A percentile compares a stretch with the other conserved stretches of the same genome.
phyloP scores from a whole-genome alignment of 2,888 invertebrate genomes.

The Prenolepis imparis region DNA sequence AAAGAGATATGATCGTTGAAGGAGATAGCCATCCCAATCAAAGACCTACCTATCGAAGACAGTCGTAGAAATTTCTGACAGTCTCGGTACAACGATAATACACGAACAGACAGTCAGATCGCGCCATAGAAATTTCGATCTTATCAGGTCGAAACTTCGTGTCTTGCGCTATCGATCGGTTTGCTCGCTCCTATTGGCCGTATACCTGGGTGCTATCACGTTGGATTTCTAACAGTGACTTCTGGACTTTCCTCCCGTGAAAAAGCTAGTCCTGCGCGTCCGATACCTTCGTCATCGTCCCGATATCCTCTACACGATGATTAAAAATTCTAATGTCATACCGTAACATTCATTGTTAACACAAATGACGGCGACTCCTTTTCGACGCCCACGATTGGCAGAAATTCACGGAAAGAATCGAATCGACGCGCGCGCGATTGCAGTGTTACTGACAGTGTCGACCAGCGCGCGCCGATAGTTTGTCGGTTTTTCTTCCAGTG shows the following conservation, averaged over 20 bases:
- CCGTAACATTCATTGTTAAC: neutral
- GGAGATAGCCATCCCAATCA: slow-evolving; percentile 12
- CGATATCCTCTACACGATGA: slow-evolving; percentile 33
- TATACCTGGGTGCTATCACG: slow-evolving; percentile 27
- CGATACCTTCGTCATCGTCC: neutral
- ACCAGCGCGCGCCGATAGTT: slow-evolving; percentile 22
- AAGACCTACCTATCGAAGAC: slow-evolving; percentile 18
- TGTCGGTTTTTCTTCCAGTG: neutral
- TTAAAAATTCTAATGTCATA: neutral
- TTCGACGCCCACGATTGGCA: neutral
- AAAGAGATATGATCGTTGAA: slow-evolving; percentile 13
- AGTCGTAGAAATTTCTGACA: neutral
- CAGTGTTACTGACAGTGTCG: slow-evolving; percentile 51
- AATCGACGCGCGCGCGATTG: slow-evolving; percentile 31
- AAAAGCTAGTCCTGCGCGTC: slow-evolving; percentile 28
- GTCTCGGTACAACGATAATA: slow-evolving; percentile 28
- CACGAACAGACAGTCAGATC: slow-evolving; percentile 17
- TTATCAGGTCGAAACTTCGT: slow-evolving; percentile 52
- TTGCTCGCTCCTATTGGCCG: slow-evolving; percentile 29
- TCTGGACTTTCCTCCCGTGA: slow-evolving; percentile 4
- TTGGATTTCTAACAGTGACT: slow-evolving; percentile 46
- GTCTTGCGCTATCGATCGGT: slow-evolving; percentile 59
- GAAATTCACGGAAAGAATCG: slow-evolving; percentile 46
- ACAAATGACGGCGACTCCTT: neutral
- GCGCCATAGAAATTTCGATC: slow-evolving; percentile 48